These are phyloP conservation scores for Chymomyza caudatula DNA, from an alignment of 2,888 invertebrate species.

Conservation along the genomic window DNA sequence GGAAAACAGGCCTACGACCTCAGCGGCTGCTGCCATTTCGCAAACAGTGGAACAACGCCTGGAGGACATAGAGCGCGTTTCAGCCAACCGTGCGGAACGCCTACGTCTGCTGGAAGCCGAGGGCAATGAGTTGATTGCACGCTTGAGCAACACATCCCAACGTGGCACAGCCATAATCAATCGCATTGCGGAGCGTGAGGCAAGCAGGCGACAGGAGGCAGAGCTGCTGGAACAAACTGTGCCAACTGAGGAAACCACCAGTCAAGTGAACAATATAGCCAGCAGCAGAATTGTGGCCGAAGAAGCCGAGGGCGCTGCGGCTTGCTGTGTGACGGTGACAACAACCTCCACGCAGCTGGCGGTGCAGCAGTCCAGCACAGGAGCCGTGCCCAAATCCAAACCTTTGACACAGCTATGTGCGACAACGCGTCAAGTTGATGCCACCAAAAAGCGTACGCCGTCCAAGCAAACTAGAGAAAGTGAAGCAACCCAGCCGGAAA, in stretches of 20 bases:
- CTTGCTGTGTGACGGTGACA: constrained; percentile 65
- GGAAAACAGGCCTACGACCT: background rate
- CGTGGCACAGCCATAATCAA: constrained; percentile 74
- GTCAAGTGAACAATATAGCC: constrained; percentile 53
- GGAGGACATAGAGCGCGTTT: constrained; percentile 72
- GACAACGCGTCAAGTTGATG: constrained; percentile 46
- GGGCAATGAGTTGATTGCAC: constrained; percentile 84
- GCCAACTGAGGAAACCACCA: constrained; percentile 33
- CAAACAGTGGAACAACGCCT: constrained; percentile 65
- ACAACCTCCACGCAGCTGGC: constrained; percentile 69
- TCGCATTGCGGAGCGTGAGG: constrained; percentile 71
- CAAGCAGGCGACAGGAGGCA: constrained; percentile 53
- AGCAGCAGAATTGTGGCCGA: constrained; percentile 63
- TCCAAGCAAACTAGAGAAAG: constrained; percentile 19
- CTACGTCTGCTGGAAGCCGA: constrained; percentile 85
- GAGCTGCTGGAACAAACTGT: constrained; percentile 45
- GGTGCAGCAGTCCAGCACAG: constrained; percentile 29
- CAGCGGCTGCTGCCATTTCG: constrained; percentile 32
- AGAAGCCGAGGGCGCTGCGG: constrained; percentile 36
- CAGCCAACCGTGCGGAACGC: constrained; percentile 70
- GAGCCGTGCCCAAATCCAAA: constrained; percentile 44
- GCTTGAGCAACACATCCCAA: constrained; percentile 70
- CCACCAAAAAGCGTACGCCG: constrained; percentile 38
- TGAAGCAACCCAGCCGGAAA: constrained; percentile 29
- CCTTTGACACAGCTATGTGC: constrained; percentile 53